phyloP scores from a whole-genome alignment of 2,888 invertebrate genomes.

The Oscheius sp. region DNA sequence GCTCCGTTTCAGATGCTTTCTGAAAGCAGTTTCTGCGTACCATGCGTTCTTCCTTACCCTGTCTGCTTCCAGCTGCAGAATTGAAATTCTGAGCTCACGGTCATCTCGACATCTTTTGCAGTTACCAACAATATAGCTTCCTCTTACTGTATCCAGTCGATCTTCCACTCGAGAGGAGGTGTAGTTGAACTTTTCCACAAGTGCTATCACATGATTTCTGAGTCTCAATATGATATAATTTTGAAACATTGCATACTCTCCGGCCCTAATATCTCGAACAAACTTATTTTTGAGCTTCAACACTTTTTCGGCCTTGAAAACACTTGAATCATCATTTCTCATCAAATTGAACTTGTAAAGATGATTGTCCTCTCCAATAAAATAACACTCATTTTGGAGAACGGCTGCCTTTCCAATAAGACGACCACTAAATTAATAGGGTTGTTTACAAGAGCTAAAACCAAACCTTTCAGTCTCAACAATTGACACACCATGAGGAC shows the following conservation, averaged over 20 bases:
- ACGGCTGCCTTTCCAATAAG: conserved; percentile 3
- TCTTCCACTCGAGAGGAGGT: background rate
- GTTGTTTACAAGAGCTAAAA: background rate
- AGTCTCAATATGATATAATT: background rate
- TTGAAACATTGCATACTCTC: background rate
- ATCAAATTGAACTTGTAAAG: conserved; percentile 9
- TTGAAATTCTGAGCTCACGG: conserved; percentile 6
- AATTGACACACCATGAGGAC: conserved; percentile 17
- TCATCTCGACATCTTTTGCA: conserved; percentile 19
- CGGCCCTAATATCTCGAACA: conserved; percentile 4
- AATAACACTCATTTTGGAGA: background rate
- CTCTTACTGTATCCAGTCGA: conserved; percentile 6
- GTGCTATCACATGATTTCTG: conserved; percentile 11
- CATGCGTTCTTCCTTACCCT: background rate
- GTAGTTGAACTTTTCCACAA: conserved; percentile 20
- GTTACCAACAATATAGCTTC: background rate
- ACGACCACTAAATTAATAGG: background rate
- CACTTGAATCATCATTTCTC: background rate
- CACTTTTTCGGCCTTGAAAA: conserved; percentile 14
- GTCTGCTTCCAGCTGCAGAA: conserved; percentile 26
- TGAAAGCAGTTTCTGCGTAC: background rate
- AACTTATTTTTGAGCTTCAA: conserved; percentile 1
- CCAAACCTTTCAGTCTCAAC: conserved; percentile 17
- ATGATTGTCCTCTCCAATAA: conserved; percentile 17
- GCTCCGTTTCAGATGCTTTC: conserved; percentile 20